A percentile compares a stretch with the other conserved stretches of the same genome.
These are phyloP conservation scores for Spodoptera litura DNA, from an alignment of 1,140 invertebrate species.

Conservation along the genomic window DNA sequence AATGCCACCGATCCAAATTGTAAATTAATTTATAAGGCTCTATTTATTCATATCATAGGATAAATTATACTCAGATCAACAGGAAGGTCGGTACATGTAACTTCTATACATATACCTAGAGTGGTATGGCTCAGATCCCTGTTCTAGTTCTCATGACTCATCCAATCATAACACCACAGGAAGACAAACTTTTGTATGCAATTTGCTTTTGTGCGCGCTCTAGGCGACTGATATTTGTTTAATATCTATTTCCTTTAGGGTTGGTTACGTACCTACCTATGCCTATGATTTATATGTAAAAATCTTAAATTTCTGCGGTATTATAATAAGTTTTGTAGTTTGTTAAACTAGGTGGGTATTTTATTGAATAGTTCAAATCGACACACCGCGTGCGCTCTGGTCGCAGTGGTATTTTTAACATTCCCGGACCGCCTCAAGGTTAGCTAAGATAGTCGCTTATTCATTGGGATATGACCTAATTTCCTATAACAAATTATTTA, in stretches of 20 bases:
- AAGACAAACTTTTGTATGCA: slow-evolving; percentile 48
- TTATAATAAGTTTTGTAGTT: not conserved
- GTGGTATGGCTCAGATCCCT: slow-evolving; percentile 41
- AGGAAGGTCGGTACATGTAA: not conserved
- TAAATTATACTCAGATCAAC: slow-evolving; percentile 6
- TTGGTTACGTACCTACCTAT: not conserved
- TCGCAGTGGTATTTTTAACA: slow-evolving; percentile 84
- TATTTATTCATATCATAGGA: not conserved
- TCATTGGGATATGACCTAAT: slow-evolving; percentile 84
- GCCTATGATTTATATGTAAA: not conserved
- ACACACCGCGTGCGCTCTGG: slow-evolving; percentile 66
- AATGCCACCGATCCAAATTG: too few relatives aligned
- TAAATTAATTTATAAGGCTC: too few relatives aligned
- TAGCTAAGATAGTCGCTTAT: slow-evolving; percentile 81
- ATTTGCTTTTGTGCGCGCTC: slow-evolving; percentile 38
- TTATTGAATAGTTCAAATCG: slow-evolving; percentile 70
- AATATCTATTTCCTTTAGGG: slow-evolving; percentile 18
- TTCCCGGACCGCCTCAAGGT: slow-evolving; percentile 84
- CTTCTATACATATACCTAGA: slow-evolving; percentile 13
- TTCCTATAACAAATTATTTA: slow-evolving; percentile 72
- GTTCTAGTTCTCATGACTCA: slow-evolving; percentile 41
- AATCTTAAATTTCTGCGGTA: not conserved
- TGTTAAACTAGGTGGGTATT: slow-evolving; percentile 44
- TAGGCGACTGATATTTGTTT: slow-evolving; percentile 24
- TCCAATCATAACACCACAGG: slow-evolving; percentile 46